Conservation (phyloP, 2,797 vertebrate genomes). For the Ctenosaura bakeri region DNA sequence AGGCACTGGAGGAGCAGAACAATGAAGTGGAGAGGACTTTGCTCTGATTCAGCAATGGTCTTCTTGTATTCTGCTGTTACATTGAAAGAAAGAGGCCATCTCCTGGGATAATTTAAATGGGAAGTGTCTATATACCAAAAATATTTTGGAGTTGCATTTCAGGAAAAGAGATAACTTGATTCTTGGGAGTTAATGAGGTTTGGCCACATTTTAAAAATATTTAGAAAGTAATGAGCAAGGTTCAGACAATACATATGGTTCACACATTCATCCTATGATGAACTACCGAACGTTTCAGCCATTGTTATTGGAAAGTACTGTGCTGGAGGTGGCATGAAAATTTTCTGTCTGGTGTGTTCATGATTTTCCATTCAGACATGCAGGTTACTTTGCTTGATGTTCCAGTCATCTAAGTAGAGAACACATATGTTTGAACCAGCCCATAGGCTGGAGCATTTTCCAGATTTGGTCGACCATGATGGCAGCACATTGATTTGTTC, state of each 20-base stretch:
- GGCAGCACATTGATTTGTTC: neutral
- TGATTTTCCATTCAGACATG: neutral
- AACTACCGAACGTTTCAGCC: neutral
- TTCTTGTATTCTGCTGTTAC: constrained; percentile 5
- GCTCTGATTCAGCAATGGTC: neutral
- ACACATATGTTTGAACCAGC: neutral
- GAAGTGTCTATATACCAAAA: neutral
- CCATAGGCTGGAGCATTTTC: neutral
- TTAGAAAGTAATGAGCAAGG: neutral
- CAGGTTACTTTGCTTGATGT: neutral
- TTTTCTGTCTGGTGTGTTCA: neutral
- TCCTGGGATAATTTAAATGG: neutral
- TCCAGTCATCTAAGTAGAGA: neutral
- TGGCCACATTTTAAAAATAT: neutral
- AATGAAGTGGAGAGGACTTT: neutral
- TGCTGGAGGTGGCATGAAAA: neutral
- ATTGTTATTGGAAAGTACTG: neutral
- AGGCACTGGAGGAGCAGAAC: neutral
- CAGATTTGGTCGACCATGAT: neutral
- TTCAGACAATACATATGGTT: neutral
- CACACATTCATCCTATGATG: too few relatives aligned
- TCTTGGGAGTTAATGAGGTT: constrained; percentile 1
- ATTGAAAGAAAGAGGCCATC: neutral
- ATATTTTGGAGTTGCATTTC: neutral
- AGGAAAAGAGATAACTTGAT: neutral